These are phyloP conservation scores for Heliornis fulica DNA, from an alignment of 2,113 vertebrate species.

Conservation along the genomic window DNA sequence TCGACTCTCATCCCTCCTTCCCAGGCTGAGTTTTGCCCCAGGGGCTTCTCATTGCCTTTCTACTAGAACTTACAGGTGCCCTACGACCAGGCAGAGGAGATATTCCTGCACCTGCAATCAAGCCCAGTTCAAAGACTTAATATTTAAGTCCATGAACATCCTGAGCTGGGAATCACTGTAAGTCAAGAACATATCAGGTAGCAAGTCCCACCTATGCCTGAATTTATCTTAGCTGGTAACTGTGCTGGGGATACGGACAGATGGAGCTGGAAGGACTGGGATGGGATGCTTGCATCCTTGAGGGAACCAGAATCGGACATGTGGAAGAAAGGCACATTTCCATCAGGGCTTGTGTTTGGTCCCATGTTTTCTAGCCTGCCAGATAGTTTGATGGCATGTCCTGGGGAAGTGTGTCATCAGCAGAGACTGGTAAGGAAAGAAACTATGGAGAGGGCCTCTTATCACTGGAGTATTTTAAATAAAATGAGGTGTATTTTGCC, in stretches of 20 bases:
- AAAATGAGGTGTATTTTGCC: not conserved
- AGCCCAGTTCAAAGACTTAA: not conserved
- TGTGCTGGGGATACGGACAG: not conserved
- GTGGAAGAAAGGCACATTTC: not conserved
- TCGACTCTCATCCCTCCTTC: not conserved
- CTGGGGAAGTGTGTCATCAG: accelerated
- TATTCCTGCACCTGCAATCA: not conserved
- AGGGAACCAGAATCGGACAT: not conserved
- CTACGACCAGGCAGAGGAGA: accelerated
- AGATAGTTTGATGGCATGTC: not conserved
- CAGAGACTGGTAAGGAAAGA: not conserved
- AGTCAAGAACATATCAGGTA: accelerated
- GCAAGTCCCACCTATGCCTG: not conserved
- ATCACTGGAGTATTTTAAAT: not conserved
- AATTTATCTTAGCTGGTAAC: not conserved
- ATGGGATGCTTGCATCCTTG: not conserved
- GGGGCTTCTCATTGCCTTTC: not conserved
- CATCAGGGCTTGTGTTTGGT: not conserved
- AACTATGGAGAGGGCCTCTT: not conserved
- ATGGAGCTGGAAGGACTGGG: not conserved
- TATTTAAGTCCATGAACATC: not conserved
- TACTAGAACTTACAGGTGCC: not conserved
- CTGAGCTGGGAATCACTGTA: not conserved
- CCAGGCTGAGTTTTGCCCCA: accelerated
- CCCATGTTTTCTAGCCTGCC: not conserved